Evolutionary conservation across 1,140 invertebrate genomes (phyloP).

Genomic region (Pinna nobilis): DNA sequence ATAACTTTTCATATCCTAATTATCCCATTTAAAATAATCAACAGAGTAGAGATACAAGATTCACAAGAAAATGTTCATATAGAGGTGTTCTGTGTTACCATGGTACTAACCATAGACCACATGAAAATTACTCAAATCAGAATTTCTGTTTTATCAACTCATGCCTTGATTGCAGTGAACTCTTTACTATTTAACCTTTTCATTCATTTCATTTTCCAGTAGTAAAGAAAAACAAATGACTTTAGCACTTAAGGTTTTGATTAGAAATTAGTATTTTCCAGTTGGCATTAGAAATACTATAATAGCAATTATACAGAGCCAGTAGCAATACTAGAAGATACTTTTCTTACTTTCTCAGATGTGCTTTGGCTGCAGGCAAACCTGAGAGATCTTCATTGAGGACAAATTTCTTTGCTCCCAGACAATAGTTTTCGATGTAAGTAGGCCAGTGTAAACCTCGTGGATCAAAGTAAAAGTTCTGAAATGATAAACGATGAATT

Average conservation of each 20-base stretch:
- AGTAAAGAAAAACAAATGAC: neutral
- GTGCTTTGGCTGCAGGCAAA: constrained; percentile 69
- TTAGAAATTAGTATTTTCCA: neutral
- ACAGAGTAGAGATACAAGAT: too few species aligned
- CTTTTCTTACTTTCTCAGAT: constrained; percentile 68
- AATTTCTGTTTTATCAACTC: too few species aligned
- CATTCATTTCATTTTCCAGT: too few species aligned
- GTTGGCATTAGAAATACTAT: neutral
- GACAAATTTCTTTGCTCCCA: constrained; percentile 73
- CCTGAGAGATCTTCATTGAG: constrained; percentile 72
- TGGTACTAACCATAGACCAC: too few species aligned
- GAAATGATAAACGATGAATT: too few species aligned
- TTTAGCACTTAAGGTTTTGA: neutral
- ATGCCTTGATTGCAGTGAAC: too few species aligned
- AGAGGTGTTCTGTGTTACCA: too few species aligned
- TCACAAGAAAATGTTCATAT: too few species aligned
- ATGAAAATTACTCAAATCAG: too few species aligned
- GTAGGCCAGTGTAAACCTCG: constrained; percentile 72
- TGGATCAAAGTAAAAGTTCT: constrained; percentile 72
- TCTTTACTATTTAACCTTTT: too few species aligned
- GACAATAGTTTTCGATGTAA: constrained; percentile 72
- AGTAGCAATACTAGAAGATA: neutral
- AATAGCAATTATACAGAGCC: neutral
- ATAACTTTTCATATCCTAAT: too few species aligned
- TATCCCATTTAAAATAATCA: too few species aligned